Evolutionary conservation across 2,797 vertebrate genomes (phyloP), one percentile per base, ranked within the genome.

Genomic region (Onychomys arenicola): DNA sequence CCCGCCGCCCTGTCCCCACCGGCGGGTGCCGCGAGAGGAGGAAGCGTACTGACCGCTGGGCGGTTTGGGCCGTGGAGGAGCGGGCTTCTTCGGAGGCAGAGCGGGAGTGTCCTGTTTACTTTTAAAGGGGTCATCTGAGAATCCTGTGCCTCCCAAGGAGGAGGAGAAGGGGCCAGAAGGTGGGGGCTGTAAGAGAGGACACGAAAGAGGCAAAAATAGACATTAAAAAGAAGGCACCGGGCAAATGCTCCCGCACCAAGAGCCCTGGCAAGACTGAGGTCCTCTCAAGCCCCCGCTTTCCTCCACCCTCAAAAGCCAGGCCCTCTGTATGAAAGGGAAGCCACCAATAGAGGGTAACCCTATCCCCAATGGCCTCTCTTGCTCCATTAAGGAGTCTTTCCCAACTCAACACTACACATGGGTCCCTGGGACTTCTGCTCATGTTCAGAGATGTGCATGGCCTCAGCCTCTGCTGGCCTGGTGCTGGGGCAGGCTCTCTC

Each of bases 21-120:
- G 67, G 90, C 90, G 52, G 81, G 81, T 46, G 76, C 81, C 57
- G 11, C 59, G 61, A 46, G 73, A 14, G 59, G 94, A 2, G 14
- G 63, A 93, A 96, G 92, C 6, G 92, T 98, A 98, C 99, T 99
- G 99, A 99, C 99, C 99, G 95, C 99, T 99, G 98, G 99, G 99
- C 61, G 99, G 99, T 98, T 99, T 99, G 97, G 99, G 99, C 93
- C 99, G 98, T 5, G 99, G 99, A 21, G 99, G 99, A 93, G 99
- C 98, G 69, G 98, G 99, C 98, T 99, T 99, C 98, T 99, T 99
- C 17, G 99, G 99, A 21, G 99, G 99, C 73, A 99, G 99, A 11
- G 99, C 99, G 9, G 99, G 99, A 13, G 99, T 99, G 98, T 99
- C 99, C 90, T 98, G 98, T 98, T 99, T 99, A 98, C 99, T 99